Conservation (phyloP, 2,113 vertebrate species). For the Deroptyus accipitrinus region DNA sequence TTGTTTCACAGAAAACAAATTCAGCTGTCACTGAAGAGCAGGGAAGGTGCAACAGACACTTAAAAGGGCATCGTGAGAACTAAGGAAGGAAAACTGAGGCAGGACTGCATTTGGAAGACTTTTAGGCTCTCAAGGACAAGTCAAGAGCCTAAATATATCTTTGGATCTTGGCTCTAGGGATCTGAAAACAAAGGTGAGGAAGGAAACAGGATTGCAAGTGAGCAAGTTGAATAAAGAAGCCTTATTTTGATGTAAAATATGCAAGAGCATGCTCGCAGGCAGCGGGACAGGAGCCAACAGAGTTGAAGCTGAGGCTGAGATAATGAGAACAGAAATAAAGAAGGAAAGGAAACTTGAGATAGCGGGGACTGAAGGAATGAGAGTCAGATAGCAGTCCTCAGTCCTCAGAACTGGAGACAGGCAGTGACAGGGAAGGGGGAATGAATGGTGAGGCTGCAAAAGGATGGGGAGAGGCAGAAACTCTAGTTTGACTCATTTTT, state of each 20-base stretch:
- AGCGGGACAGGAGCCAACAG: not conserved
- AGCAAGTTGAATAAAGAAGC: not conserved
- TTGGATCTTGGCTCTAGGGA: not conserved
- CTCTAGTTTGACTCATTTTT: not conserved
- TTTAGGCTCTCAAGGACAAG: not conserved
- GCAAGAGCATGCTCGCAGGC: constrained; percentile 9
- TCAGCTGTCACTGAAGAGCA: not conserved
- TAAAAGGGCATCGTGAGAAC: not conserved
- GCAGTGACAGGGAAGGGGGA: not conserved
- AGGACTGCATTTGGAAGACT: not conserved
- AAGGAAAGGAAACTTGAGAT: not conserved
- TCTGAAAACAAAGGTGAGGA: not conserved
- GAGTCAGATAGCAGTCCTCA: not conserved
- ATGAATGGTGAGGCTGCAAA: not conserved
- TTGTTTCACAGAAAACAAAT: not conserved
- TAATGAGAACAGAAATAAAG: constrained; percentile 19
- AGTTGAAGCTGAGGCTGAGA: constrained; percentile 37
- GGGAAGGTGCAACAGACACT: not conserved
- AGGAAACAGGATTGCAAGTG: not conserved
- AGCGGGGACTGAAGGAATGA: not conserved
- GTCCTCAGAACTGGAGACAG: not conserved
- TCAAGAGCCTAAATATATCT: not conserved
- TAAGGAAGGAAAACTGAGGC: not conserved
- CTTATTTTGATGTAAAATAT: constrained; percentile 35
- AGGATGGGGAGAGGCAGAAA: not conserved